Conservation (phyloP, 2,113 vertebrate species). For the Grantiella picta region DNA sequence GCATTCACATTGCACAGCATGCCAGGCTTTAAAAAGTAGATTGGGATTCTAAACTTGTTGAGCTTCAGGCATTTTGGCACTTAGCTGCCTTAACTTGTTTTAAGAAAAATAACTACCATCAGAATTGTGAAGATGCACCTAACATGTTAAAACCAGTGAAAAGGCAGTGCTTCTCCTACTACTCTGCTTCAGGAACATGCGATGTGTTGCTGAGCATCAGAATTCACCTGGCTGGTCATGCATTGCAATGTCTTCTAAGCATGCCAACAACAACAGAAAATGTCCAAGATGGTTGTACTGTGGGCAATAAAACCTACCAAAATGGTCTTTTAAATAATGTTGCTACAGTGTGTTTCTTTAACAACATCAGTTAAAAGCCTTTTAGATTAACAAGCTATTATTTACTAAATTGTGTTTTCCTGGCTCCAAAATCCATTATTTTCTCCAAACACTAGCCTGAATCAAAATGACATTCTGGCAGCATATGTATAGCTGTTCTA, state of each 20-base stretch:
- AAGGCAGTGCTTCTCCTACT: neutral
- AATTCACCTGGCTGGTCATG: slow-evolving; percentile 26
- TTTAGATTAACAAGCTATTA: slow-evolving; percentile 57
- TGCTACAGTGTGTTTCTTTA: slow-evolving; percentile 39
- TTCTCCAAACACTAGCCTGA: slow-evolving; percentile 22
- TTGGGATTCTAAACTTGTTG: neutral
- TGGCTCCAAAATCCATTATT: slow-evolving; percentile 47
- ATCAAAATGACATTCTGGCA: slow-evolving; percentile 16
- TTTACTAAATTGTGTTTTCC: slow-evolving; percentile 51
- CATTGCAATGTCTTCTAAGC: slow-evolving; percentile 25
- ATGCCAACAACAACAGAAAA: slow-evolving; percentile 63
- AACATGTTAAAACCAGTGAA: neutral
- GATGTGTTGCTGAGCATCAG: neutral
- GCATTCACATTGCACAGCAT: neutral
- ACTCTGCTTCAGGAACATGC: neutral
- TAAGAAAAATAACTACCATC: neutral
- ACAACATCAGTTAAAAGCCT: slow-evolving; percentile 35
- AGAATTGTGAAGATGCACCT: neutral
- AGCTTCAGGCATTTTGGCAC: neutral
- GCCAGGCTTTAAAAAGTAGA: neutral
- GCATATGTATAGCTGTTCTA: neutral
- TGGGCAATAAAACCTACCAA: slow-evolving; percentile 56
- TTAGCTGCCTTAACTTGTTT: neutral
- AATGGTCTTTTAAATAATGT: slow-evolving; percentile 61
- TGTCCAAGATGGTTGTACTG: slow-evolving; percentile 57